Evolutionary conservation across 1,140 invertebrate genomes (phyloP), one percentile per base, ranked within the genome.

Genomic region (Ephestia elutella): DNA sequence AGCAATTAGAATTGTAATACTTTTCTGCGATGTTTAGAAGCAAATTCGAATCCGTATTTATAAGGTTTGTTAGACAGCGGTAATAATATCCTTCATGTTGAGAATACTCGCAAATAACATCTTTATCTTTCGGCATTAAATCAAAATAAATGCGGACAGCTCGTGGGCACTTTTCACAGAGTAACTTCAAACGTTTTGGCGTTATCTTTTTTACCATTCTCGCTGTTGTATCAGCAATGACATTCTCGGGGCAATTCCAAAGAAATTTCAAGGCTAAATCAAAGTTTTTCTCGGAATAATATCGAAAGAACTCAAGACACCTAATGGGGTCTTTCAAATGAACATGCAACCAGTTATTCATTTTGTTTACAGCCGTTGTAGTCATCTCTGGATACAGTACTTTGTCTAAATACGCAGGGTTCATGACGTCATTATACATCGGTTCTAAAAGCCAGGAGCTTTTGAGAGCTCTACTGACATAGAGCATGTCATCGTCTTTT

Each of bases 401-500:
- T 4, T 58, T 35, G 54, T 86, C 75, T 44, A 86, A 66, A 64
- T 77, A 63, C 9, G 38, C 44, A 25, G 81, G 76, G 19, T 78
- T 79, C 19, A 86, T 71, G 25, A 81, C 62, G 21, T 77, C 49
- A 20, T 51, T 19, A 56, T 76, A 71, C 28, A 71, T 15, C 3
- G 54, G 15, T n/a, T 77, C 66, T 32, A 82, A 56, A 1, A 83
- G 60, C 80, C 82, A 85, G 7, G 35, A 48, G 18, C 65, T 66
- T 66, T 73, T 75, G 11, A 82, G 56, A 5, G 75, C 75, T 63
- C 71, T 73, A 20, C 69, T 80, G 2, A 86, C 80, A 59, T 74
- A 81, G n/a, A 86, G 48, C 80, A 86, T 73, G 32, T 79, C 70
- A 11, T 74, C 65, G 28, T 75, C 63, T 68, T 76, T 75, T 3